phyloP scores from a whole-genome alignment of 1,140 invertebrate species.

The Pseudoatta argentina region DNA sequence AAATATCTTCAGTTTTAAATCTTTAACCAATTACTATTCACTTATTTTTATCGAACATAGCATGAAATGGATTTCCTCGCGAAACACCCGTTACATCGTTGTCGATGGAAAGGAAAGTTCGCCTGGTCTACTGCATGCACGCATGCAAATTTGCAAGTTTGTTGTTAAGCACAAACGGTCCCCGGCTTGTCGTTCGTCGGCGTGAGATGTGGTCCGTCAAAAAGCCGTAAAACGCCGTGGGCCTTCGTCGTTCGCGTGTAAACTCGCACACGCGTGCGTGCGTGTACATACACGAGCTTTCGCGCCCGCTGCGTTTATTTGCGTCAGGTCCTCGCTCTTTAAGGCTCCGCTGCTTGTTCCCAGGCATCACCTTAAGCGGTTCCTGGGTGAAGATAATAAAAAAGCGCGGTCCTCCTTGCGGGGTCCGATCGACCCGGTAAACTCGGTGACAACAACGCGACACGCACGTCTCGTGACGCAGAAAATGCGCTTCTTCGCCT shows the following conservation, averaged over 20 bases:
- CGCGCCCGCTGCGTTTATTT: constrained; percentile 66
- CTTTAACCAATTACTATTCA: neutral
- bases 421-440: constrained; percentile 69
- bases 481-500: constrained; percentile 6
- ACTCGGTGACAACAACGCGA: constrained; percentile 65
- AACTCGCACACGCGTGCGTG: neutral
- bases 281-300: constrained; percentile 40
- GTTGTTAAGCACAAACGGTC: constrained; percentile 74
- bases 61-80: constrained; percentile 6
- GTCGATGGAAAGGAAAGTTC: constrained; percentile 17
- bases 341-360: constrained; percentile 65
- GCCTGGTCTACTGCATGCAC: constrained; percentile 43
- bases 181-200: constrained; percentile 76
- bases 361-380: constrained; percentile 69
- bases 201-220: constrained; percentile 85
- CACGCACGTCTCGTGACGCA: constrained; percentile 45
- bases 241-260: constrained; percentile 71
- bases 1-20: neutral
- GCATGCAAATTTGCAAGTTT: constrained; percentile 83
- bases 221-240: constrained; percentile 82
- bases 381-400: constrained; percentile 70
- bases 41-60: neutral
- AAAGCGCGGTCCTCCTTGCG: constrained; percentile 62
- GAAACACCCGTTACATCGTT: constrained; percentile 69
- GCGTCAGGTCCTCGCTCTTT: constrained; percentile 49